phyloP scores from a whole-genome alignment of 2,797 vertebrate species.

The Setipinna tenuifilis region DNA sequence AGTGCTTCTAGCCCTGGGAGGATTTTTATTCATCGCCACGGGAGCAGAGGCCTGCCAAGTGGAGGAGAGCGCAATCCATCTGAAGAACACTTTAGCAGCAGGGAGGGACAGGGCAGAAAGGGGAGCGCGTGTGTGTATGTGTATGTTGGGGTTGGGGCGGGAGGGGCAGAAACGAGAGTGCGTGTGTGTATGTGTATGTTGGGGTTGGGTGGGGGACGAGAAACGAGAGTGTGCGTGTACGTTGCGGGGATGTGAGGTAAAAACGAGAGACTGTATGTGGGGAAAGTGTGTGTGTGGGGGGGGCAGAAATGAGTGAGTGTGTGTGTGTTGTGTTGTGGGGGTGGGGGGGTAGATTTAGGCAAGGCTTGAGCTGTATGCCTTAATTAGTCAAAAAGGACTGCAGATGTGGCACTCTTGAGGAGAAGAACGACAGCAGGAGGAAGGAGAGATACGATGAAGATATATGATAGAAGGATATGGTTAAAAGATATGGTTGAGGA shows the following conservation, averaged over 20 bases:
- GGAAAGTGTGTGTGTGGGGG: too few relatives aligned
- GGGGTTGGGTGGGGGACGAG: too few relatives aligned
- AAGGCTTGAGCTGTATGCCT: not conserved
- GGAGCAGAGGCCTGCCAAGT: not conserved
- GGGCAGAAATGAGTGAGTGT: too few relatives aligned
- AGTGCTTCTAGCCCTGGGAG: not conserved
- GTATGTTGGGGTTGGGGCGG: too few relatives aligned
- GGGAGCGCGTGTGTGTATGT: not conserved
- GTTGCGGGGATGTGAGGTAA: too few relatives aligned
- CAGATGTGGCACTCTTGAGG: conserved; percentile 22
- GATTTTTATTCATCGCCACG: not conserved
- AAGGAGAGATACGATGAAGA: not conserved
- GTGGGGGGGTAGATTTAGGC: not conserved
- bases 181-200: too few relatives aligned
- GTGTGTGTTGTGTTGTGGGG: too few relatives aligned
- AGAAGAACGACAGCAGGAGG: not conserved
- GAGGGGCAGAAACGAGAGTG: too few relatives aligned
- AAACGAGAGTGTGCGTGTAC: too few relatives aligned
- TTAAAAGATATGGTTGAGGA: too few relatives aligned
- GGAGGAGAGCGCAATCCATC: not conserved
- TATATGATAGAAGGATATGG: too few relatives aligned
- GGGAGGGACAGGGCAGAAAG: not conserved
- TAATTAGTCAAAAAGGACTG: not conserved
- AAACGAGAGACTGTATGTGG: too few relatives aligned
- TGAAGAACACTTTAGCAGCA: not conserved